Evolutionary conservation across 2,888 invertebrate genomes (phyloP), one percentile per base, ranked within the genome.

Genomic region (Platypus cylindrus): DNA sequence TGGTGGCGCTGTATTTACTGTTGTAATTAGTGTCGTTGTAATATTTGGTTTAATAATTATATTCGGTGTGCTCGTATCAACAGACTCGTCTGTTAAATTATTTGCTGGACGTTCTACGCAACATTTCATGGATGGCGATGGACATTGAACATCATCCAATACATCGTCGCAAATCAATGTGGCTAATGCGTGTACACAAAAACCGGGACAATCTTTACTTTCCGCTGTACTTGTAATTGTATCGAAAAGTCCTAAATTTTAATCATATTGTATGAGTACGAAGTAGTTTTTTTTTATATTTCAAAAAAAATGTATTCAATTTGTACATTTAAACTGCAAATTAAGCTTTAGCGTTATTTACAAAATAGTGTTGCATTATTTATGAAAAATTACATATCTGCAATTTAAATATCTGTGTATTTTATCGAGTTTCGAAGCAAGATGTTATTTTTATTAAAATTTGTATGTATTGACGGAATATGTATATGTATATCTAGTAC

Each of bases 161-260:
- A 90, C 86, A 48, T 86, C 79, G 58, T 80, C 78, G 58, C 90
- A 90, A 51, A 89, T 81, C 40, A 89, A 64, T 1, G 89, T 80
- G 2, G 90, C 85, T 38, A 90, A 61, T 7, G 84, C 75, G 55
- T 89, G 86, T 41, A 87, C 82, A 60, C 90, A 90, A 37, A 82
- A 77, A 1, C 90, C 90, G 0, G 90, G 89, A 55, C 90, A 90
- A 58, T 85, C 79, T 62, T 83, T 82, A 38, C 78, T 73, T 59
- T 84, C 81, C 39, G 78, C 84, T 39, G 87, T 86, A 44, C 78
- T 82, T 39, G 87, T 85, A 54, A 89, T 73, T 17, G 85, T 79
- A 53, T 87, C 86, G 52, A 89, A 63, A 4, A 89, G 68, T 49
- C 86, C 87, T 87, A 12, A 11, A 38, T 5, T 7, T 13, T 26